Base-by-base conservation (phyloP, 2,797 vertebrate genomes). In the Poliocrania exsul region DNA sequence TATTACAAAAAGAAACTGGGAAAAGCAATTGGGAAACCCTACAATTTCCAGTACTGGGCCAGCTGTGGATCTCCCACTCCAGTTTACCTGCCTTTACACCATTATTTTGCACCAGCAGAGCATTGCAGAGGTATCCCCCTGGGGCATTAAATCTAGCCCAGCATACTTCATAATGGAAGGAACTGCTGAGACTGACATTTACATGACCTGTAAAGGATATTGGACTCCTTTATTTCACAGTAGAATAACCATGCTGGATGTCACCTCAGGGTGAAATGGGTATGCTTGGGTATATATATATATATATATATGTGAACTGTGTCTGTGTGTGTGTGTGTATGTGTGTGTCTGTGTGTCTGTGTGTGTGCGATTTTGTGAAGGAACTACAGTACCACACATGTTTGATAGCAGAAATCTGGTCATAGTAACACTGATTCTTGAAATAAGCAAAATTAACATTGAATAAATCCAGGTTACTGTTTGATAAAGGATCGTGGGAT, bases 211-310 rank as follows among this genome's bases (percentile, higher is more conserved):
- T 74, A 86, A 95, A 80, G 86, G 49, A 92, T 82, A 90, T 19
- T 78, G 67, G 60, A 71, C 74, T 94, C 53, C 88, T 71, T 92
- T 67, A 88, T 93, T 97, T 95, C 93, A 95, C 90, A 93, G 81
- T 31, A 87, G 86, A 94, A 78, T 93, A 89, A 85, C 78, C 44
- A 74, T 35, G 46, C 19, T 90, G 86, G 67, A 87, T 89, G 71
- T 94, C 64, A 93, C 74, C 40, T 89, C 44, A 50, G 77, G 67
- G 77, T 90, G 71, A 93, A 87, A 61, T 29, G 24, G 42, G n/a
- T 3, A 10, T 42, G n/a, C 46, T 57, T 65, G 7, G 0, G 1
- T 60, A 0, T 20, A 20, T 31, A 11, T 24, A 10, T 10, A 50
- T 10, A 53, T 31, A 53, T 13, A 49, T 49, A 47, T 13, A 13